Conservation (phyloP, 2,113 vertebrate genomes). For the Motacilla tschutschensis region DNA sequence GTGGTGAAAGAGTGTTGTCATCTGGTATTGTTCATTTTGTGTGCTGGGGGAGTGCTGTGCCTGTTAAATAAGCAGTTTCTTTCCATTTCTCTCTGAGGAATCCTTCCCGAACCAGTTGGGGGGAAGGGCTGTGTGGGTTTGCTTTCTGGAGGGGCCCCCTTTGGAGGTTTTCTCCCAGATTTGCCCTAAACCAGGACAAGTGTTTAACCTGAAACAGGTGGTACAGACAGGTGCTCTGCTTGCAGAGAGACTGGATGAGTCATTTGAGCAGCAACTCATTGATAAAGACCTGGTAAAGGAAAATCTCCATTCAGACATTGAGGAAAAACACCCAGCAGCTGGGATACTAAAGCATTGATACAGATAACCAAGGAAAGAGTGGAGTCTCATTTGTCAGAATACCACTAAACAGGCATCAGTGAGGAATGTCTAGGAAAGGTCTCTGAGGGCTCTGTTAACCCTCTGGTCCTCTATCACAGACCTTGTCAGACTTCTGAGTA, state of each 20-base stretch:
- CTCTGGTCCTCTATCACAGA: neutral
- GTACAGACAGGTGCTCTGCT: neutral
- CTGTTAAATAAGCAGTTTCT: too few relatives aligned
- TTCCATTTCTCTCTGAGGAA: too few relatives aligned
- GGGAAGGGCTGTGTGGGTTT: too few relatives aligned
- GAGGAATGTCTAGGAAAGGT: neutral
- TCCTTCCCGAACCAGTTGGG: too few relatives aligned
- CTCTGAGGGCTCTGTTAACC: neutral
- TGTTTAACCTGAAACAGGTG: neutral
- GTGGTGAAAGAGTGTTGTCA: too few relatives aligned
- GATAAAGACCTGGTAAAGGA: neutral
- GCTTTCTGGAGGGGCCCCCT: too few relatives aligned
- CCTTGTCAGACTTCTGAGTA: neutral
- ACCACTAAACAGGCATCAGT: neutral
- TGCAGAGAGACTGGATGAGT: neutral
- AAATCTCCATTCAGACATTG: neutral
- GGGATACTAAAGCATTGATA: neutral
- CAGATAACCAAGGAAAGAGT: neutral
- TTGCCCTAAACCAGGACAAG: too few relatives aligned
- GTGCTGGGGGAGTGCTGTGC: too few relatives aligned
- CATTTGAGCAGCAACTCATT: neutral
- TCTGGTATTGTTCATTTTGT: too few relatives aligned
- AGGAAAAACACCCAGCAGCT: neutral
- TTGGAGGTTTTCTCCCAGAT: too few relatives aligned
- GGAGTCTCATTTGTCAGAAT: neutral